These are phyloP conservation scores for Carettochelys insculpta DNA, from an alignment of 2,113 vertebrate species.

Conservation along the genomic window DNA sequence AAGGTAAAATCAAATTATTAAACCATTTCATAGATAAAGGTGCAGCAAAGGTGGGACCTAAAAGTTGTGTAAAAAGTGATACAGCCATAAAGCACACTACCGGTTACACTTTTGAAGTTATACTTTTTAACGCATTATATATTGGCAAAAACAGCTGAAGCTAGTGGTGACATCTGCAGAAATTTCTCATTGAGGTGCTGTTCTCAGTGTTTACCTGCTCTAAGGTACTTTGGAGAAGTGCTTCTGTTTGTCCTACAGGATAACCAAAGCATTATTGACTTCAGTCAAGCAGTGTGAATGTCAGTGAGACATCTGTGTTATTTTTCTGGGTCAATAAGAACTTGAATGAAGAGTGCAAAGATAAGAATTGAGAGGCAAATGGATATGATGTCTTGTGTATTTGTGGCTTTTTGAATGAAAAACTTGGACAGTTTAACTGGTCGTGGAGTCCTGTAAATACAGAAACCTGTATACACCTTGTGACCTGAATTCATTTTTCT, in stretches of 20 bases:
- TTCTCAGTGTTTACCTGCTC: background rate
- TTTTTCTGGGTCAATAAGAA: background rate
- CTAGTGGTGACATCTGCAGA: background rate
- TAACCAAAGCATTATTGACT: background rate
- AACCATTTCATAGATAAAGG: background rate
- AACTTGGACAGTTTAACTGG: background rate
- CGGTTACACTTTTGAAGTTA: background rate
- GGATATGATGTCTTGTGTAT: background rate
- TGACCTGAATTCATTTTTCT: background rate
- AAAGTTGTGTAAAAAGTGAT: background rate
- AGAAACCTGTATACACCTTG: background rate
- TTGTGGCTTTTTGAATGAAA: background rate
- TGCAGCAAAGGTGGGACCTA: background rate
- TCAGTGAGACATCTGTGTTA: background rate
- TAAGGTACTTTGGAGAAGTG: background rate
- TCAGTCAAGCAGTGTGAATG: background rate
- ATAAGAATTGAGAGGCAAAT: background rate
- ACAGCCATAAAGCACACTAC: background rate
- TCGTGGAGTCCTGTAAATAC: background rate
- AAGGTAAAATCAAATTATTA: background rate
- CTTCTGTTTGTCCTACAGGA: background rate
- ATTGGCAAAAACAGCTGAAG: background rate
- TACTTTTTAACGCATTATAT: rapidly evolving
- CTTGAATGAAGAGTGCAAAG: background rate
- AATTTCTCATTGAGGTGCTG: background rate